Evolutionary conservation across 2,888 invertebrate genomes (phyloP).

Genomic region (Platycnemis pennipes): DNA sequence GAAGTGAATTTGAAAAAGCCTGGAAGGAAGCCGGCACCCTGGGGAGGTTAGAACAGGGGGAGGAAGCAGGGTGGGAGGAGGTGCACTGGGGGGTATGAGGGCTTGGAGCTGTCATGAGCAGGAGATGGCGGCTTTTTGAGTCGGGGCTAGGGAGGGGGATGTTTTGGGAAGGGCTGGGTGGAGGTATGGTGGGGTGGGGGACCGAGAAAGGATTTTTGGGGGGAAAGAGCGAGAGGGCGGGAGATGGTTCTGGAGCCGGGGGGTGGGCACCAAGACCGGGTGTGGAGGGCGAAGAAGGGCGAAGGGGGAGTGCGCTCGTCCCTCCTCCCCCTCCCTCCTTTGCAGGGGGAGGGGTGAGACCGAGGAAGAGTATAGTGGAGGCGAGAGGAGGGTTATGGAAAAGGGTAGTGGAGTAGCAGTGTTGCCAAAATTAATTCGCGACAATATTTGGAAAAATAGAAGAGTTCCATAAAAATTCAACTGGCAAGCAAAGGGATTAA

Average conservation of each 20-base stretch:
- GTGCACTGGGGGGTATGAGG: neutral
- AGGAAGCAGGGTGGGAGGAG: neutral
- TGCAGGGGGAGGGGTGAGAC: neutral
- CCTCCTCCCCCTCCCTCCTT: neutral
- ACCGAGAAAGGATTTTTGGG: slow-evolving; percentile 37
- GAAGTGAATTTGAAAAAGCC: slow-evolving; percentile 38
- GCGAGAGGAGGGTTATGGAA: neutral
- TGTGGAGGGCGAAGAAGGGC: neutral
- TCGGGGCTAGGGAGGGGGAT: slow-evolving; percentile 55
- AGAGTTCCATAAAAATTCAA: no score
- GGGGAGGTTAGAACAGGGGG: neutral
- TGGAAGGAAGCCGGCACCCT: slow-evolving; percentile 49
- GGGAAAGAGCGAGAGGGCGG: neutral
- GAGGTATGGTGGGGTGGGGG: neutral
- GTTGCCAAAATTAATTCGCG: slow-evolving; percentile 1
- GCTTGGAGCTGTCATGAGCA: slow-evolving; percentile 58
- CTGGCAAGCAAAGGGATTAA: no score
- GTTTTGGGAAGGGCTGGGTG: neutral
- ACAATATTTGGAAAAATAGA: no score
- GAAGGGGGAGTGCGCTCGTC: neutral
- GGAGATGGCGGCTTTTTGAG: slow-evolving; percentile 64
- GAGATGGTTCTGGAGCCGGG: neutral
- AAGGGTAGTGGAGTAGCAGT: neutral
- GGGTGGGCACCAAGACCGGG: neutral
- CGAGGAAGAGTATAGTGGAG: neutral